Conservation (phyloP, 1,140 invertebrate genomes). For the Patella vulgata region DNA sequence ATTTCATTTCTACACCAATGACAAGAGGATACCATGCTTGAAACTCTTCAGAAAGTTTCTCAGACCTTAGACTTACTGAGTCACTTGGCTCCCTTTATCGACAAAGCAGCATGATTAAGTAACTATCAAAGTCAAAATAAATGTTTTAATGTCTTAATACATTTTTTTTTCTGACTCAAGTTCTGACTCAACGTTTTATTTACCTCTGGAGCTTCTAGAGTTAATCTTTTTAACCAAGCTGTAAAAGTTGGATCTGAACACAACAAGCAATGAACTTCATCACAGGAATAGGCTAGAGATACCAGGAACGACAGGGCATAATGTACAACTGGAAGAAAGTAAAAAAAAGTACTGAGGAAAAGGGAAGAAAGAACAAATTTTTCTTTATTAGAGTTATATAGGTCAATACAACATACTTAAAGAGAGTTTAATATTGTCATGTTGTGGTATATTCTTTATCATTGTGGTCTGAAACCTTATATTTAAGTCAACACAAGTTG, state of each 20-base stretch:
- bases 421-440: background rate
- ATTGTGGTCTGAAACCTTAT: too few species aligned
- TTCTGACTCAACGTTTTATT: constrained; percentile 2
- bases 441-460: too few species aligned
- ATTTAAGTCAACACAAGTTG: too few species aligned
- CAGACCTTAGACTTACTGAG: too few species aligned
- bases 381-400: background rate
- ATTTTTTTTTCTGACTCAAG: too few species aligned
- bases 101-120: too few species aligned
- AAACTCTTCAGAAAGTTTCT: too few species aligned
- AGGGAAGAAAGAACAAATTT: background rate
- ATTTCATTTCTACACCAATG: too few species aligned
- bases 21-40: too few species aligned
- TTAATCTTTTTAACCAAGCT: constrained; percentile 79
- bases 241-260: constrained; percentile 76
- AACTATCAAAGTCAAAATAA: too few species aligned
- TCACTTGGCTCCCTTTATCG: too few species aligned
- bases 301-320: constrained; percentile 84
- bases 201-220: constrained; percentile 83
- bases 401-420: background rate
- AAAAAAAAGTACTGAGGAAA: constrained; percentile 1
- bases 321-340: constrained; percentile 73
- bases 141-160: too few species aligned
- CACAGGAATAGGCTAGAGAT: constrained; percentile 83
- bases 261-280: constrained; percentile 73